These are phyloP conservation scores for Heliconius melpomene DNA, from an alignment of 1,140 invertebrate species.

Conservation along the genomic window DNA sequence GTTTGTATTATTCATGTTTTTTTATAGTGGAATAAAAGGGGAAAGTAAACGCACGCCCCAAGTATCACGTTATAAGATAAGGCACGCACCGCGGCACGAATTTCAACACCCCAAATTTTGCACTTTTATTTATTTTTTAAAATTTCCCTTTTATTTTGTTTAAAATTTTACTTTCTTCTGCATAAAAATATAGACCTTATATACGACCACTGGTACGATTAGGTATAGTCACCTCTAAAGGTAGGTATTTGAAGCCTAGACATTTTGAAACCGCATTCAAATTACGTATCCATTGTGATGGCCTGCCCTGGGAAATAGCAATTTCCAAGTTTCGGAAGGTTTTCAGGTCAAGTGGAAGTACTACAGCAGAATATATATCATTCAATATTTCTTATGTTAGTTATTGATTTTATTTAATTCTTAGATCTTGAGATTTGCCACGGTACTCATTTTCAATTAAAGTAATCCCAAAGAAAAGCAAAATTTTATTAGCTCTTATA, in stretches of 20 bases:
- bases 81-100: constrained; percentile 63
- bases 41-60: constrained; percentile 40
- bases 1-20: neutral
- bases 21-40: constrained; percentile 35
- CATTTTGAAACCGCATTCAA: constrained; percentile 35
- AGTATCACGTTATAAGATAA: constrained; percentile 58
- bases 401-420: neutral
- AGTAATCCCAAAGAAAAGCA: neutral
- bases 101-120: constrained; percentile 51
- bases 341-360: neutral
- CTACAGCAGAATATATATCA: neutral
- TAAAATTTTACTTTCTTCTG: neutral
- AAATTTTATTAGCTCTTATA: neutral
- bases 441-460: constrained; percentile 17
- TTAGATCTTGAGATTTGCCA: neutral
- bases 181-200: neutral
- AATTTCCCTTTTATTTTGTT: no score
- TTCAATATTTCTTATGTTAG: neutral
- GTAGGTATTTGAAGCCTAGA: constrained; percentile 23
- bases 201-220: neutral
- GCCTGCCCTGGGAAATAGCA: constrained; percentile 32
- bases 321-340: constrained; percentile 34
- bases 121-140: constrained; percentile 18
- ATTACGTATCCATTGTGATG: constrained; percentile 32
- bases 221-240: constrained; percentile 20